These are phyloP conservation scores for Euplagia quadripunctaria DNA, from an alignment of 2,888 invertebrate species.

Conservation along the genomic window DNA sequence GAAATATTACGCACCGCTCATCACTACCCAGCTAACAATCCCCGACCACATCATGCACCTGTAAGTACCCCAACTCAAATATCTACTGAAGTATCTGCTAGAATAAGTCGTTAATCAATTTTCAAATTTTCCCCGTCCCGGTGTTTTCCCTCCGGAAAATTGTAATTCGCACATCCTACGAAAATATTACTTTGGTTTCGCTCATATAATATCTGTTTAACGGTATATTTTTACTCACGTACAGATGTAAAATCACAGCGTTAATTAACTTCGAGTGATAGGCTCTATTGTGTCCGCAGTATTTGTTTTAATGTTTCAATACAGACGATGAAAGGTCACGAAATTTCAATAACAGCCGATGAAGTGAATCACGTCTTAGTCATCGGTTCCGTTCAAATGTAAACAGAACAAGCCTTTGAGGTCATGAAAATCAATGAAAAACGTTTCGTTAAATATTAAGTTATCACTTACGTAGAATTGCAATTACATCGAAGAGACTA, in stretches of 20 bases:
- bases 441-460: slow-evolving; percentile 7
- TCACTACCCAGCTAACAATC: slow-evolving; percentile 47
- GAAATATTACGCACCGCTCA: slow-evolving; percentile 57
- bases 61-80: slow-evolving; percentile 58
- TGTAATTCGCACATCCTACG: slow-evolving; percentile 49
- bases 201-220: slow-evolving; percentile 30
- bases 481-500: slow-evolving; percentile 21
- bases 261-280: slow-evolving; percentile 47
- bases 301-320: slow-evolving; percentile 50
- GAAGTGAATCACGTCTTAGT: slow-evolving; percentile 61
- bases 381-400: slow-evolving; percentile 44
- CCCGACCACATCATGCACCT: slow-evolving; percentile 57
- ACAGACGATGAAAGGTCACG: slow-evolving; percentile 55
- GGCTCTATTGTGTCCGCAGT: slow-evolving; percentile 43
- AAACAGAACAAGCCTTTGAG: slow-evolving; percentile 18
- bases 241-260: slow-evolving; percentile 32
- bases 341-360: slow-evolving; percentile 54
- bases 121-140: slow-evolving; percentile 51
- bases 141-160: slow-evolving; percentile 66
- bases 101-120: slow-evolving; percentile 17
- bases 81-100: not conserved
- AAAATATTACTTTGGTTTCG: slow-evolving; percentile 43
- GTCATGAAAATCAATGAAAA: slow-evolving; percentile 17
- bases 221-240: slow-evolving; percentile 28
- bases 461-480: slow-evolving; percentile 1